Evolutionary conservation across 1,140 invertebrate species (phyloP), one percentile per base, ranked within the genome.

Genomic region (Bacillus rossius): DNA sequence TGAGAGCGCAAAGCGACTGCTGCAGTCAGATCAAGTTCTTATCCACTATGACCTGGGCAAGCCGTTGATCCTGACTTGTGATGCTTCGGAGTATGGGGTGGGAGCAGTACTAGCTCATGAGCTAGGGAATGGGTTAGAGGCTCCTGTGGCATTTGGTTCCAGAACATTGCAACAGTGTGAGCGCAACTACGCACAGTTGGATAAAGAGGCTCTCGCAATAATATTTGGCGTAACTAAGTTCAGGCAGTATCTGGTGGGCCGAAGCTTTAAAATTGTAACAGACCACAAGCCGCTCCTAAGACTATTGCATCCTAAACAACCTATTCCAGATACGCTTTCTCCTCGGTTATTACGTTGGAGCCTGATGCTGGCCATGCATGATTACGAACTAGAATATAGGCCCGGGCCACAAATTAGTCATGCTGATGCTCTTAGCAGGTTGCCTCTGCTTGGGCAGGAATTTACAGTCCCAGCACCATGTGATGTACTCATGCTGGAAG

Each of bases 131-230:
- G 68, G 62, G 17, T 45, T 52, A 3, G 71, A 77, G 60, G 50
- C 55, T 56, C 73, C 75, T 20, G 73, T 82, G 43, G 67, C 70
- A 4, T 78, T 67, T 68, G 73, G 68, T 8, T 80, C 78, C 10
- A 61, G 73, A 49, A 68, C 70, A 1, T 64, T 82, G 34, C 67
- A 64, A 14, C 29, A 63, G 25, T 62, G 74, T 3, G 73, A 81
- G 62, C 61, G 68, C 62, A 79, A 75, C 54, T 79, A 82, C 49
- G 57, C 72, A 7, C 74, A 77, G 59, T 74, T 79, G 20, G 77
- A 84, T 40, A 79, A 74, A 61, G 79, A 85, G 69, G 76, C 73
- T 8, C 61, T 79, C 14, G 71, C 74, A 2, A 73, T 83, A 8
- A 59, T 81, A 1, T 82, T 70, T 65, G 75, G 72, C 4, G 69